A percentile compares a stretch with the other conserved stretches of the same genome.
These are phyloP conservation scores for Berghia stephanieae DNA, from an alignment of 1,140 invertebrate genomes.

Conservation along the genomic window DNA sequence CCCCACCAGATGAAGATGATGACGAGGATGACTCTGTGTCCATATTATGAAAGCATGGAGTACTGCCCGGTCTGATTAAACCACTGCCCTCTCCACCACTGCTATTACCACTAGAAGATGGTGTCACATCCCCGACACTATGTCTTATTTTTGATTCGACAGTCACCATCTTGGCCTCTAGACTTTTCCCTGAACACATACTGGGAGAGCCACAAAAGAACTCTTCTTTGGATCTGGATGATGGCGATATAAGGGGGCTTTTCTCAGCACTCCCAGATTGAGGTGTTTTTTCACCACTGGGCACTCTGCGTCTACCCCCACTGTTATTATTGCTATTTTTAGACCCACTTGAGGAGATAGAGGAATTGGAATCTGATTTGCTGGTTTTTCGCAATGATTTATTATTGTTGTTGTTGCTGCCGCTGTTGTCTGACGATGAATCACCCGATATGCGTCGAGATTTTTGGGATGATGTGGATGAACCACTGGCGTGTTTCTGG, in stretches of 20 bases:
- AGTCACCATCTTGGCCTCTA: conserved; percentile 24
- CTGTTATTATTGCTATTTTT: neutral
- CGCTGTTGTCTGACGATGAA: too few relatives aligned
- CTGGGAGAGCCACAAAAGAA: neutral
- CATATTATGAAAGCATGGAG: conserved; percentile 25
- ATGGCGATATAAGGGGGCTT: neutral
- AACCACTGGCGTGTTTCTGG: conserved; percentile 24
- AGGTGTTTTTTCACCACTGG: conserved; percentile 1
- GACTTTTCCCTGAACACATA: neutral
- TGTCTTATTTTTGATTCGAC: conserved; percentile 24
- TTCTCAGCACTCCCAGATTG: neutral
- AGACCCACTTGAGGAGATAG: neutral
- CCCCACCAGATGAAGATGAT: neutral
- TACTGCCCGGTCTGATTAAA: conserved; percentile 16
- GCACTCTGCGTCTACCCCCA: neutral
- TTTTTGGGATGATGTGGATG: conserved; percentile 23
- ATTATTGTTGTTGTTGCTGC: conserved; percentile 8
- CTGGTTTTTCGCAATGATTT: neutral
- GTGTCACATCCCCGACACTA: conserved; percentile 25
- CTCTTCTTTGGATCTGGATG: neutral
- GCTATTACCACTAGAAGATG: too few relatives aligned
- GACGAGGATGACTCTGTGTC: neutral
- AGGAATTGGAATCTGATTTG: conserved; percentile 22
- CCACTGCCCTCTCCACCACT: neutral
- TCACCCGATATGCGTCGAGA: neutral